phyloP scores from a whole-genome alignment of 2,888 invertebrate species.

The Zonitis immaculata region DNA sequence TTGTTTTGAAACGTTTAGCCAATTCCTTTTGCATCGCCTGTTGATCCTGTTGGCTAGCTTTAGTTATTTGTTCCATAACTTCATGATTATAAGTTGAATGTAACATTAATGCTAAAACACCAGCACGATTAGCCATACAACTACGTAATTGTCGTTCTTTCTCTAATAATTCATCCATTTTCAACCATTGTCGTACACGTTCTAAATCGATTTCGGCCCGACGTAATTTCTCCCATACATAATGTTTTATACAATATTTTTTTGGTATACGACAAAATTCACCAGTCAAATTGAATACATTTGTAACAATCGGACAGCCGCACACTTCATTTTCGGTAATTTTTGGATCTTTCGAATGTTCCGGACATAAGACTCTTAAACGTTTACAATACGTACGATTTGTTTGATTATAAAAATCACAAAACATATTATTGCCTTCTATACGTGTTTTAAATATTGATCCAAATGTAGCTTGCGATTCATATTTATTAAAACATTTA shows the following conservation, averaged over 20 bases:
- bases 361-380: slow-evolving; percentile 91
- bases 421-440: slow-evolving; percentile 94
- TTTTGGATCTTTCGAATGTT: slow-evolving; percentile 93
- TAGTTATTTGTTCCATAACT: slow-evolving; percentile 68
- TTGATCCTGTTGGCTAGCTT: slow-evolving; percentile 50
- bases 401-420: slow-evolving; percentile 87
- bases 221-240: slow-evolving; percentile 92
- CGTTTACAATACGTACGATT: slow-evolving; percentile 94
- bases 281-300: slow-evolving; percentile 78
- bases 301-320: slow-evolving; percentile 83
- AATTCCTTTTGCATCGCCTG: slow-evolving; percentile 52
- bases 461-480: slow-evolving; percentile 95
- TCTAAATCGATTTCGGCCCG: slow-evolving; percentile 95
- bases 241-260: slow-evolving; percentile 86
- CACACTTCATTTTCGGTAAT: slow-evolving; percentile 85
- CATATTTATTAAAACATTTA: slow-evolving; percentile 96
- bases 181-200: slow-evolving; percentile 84
- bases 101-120: slow-evolving; percentile 90
- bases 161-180: slow-evolving; percentile 89
- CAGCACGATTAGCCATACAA: slow-evolving; percentile 73
- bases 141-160: slow-evolving; percentile 84
- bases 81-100: slow-evolving; percentile 96
- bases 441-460: slow-evolving; percentile 91
- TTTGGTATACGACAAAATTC: slow-evolving; percentile 86
- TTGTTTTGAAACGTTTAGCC: slow-evolving; percentile 32